A percentile compares a stretch with the other conserved stretches of the same genome.
phyloP scores from a whole-genome alignment of 2,113 vertebrate species.

The Saccopteryx leptura region DNA sequence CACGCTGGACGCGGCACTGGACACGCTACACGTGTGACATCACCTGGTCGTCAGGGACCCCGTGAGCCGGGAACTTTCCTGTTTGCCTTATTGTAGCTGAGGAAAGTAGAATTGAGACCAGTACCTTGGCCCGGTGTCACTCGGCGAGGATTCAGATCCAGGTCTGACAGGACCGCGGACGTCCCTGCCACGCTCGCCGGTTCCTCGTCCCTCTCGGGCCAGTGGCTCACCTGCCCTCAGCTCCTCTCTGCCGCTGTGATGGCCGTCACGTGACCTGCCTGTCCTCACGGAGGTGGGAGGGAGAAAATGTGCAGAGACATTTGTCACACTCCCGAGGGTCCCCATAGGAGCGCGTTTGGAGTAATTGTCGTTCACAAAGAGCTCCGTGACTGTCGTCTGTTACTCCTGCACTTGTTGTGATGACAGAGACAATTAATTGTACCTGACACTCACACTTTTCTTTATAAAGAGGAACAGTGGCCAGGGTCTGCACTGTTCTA shows the following conservation, averaged over 20 bases:
- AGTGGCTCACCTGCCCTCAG: background rate
- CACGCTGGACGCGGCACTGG: background rate
- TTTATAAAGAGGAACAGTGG: background rate
- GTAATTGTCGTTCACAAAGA: background rate
- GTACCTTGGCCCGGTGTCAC: background rate
- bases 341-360: background rate
- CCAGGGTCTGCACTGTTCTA: background rate
- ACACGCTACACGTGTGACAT: background rate
- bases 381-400: background rate
- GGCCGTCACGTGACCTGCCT: background rate
- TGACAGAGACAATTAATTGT: background rate
- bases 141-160: background rate
- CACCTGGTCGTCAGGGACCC: background rate
- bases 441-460: background rate
- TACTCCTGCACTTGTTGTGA: background rate
- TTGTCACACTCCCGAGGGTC: background rate
- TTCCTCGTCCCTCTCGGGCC: background rate
- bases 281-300: background rate
- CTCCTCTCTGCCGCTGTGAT: background rate
- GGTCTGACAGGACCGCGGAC: fast-evolving
- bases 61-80: background rate
- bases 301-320: background rate
- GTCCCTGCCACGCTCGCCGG: background rate
- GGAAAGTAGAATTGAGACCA: background rate
- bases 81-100: background rate